Base-by-base conservation (phyloP, 2,888 invertebrate species). In the Nymphalis c-album region DNA sequence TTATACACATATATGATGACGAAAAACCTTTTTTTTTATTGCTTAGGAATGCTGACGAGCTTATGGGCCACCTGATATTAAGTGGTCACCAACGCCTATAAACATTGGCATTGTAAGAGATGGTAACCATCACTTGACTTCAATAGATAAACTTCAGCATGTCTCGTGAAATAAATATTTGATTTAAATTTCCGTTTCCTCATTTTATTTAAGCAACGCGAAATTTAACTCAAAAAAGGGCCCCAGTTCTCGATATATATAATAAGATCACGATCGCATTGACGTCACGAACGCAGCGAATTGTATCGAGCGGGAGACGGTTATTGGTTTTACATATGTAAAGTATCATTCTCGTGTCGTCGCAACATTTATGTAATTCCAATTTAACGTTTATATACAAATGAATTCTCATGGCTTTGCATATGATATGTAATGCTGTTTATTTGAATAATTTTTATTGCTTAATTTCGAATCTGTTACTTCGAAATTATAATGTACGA, bases 241-340 rank as follows among this genome's bases (percentile, higher is more conserved):
- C n/a, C 47, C 55, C 46, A 59, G 62, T 67, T 55, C 40, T 31
- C 58, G 18, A 62, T 62, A 35, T 22, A 61, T 46, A 47, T 68
- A 68, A 64, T 68, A 64, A 51, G 60, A 68, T 64, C 61, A 68
- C 18, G 67, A 18, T 10, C 20, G 13, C 45, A 45, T 51, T 46
- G 47, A 45, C 31, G 63, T 60, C 63, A 60, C 63, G 63, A 22
- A 20, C 45, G 40, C n/a, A 1, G 53, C 50, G 50, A 60, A 65
- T 53, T 65, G 64, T 60, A 55, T 46, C 17, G 50, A 51, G 35
- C 47, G n/a, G 7, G 62, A 55, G 22, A 45, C 51, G 59, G 18
- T 35, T 68, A 60, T 60, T 63, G 58, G 50, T 59, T 65, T 53
- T 60, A 65, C 60, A 60, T 60, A 60, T 60, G 60, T 59, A 64